Evolutionary conservation across 2,888 invertebrate genomes (phyloP).

Genomic region (Lepeophtheirus nordmannii): DNA sequence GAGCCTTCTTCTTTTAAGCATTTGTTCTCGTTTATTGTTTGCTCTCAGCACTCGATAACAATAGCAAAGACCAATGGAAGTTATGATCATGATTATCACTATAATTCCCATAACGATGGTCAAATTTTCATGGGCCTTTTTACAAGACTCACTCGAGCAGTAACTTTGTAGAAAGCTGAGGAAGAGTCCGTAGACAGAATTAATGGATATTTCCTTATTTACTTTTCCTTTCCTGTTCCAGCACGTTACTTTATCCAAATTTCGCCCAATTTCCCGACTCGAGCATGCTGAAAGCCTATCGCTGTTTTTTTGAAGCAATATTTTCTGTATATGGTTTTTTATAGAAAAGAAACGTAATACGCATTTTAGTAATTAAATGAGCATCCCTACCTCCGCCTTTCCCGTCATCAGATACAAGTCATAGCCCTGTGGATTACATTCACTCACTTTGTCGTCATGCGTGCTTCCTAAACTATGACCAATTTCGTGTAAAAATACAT

Average conservation of each 20-base stretch:
- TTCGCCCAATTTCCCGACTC: background rate
- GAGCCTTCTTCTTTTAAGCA: too few species aligned
- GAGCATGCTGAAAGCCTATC: background rate
- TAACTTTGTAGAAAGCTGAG: too few species aligned
- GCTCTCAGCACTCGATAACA: too few species aligned
- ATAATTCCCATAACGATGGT: too few species aligned
- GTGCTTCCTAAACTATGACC: constrained; percentile 9
- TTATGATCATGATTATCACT: too few species aligned
- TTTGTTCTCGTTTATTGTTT: too few species aligned
- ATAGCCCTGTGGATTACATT: background rate
- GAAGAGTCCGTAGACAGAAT: too few species aligned
- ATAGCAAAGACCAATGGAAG: too few species aligned
- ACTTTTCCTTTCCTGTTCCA: background rate
- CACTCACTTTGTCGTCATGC: constrained; percentile 7
- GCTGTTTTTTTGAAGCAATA: background rate
- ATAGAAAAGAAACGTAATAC: background rate
- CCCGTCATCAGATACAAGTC: background rate
- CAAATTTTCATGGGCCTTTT: too few species aligned
- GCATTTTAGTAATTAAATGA: background rate
- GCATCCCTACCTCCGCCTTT: background rate
- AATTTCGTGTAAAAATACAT: constrained; percentile 6
- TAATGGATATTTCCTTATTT: too few species aligned
- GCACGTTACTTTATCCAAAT: background rate
- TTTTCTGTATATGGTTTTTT: background rate
- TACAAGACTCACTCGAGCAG: too few species aligned